A percentile compares a stretch with the other conserved stretches of the same genome.
These are phyloP conservation scores for Salvelinus namaycush DNA, from an alignment of 2,113 vertebrate species.

Conservation along the genomic window DNA sequence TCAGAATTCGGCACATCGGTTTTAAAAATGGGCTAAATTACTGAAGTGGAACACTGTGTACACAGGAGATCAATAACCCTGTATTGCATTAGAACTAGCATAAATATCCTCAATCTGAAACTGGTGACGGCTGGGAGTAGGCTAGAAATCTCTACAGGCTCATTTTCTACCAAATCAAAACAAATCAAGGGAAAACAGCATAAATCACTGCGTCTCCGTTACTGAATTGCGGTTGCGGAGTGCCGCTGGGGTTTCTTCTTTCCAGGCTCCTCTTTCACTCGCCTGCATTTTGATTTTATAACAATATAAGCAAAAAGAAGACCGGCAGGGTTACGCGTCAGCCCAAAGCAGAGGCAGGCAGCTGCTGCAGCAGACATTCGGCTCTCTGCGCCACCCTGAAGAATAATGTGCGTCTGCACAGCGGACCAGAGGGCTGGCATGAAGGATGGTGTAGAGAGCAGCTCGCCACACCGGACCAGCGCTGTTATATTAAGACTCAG, in stretches of 20 bases:
- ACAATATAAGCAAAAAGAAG: constrained; percentile 16
- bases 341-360: constrained; percentile 22
- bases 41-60: constrained; percentile 22
- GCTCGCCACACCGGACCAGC: constrained; percentile 35
- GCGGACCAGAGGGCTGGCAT: constrained; percentile 10
- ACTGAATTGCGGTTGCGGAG: constrained; percentile 24
- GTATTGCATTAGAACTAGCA: constrained; percentile 11
- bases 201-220: constrained; percentile 30
- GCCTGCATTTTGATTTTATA: constrained; percentile 22
- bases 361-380: constrained; percentile 6
- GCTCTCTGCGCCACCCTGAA: constrained; percentile 10
- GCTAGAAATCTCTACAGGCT: constrained; percentile 7
- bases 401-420: constrained; percentile 17
- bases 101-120: constrained; percentile 30
- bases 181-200: constrained; percentile 35
- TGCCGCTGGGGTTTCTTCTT: constrained; percentile 1
- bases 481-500: constrained; percentile 53
- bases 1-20: constrained; percentile 26
- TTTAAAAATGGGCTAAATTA: constrained; percentile 35
- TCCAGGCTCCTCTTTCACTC: constrained; percentile 3
- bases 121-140: not conserved
- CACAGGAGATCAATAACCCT: constrained; percentile 26
- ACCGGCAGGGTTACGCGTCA: not conserved
- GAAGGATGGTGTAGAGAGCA: constrained; percentile 38
- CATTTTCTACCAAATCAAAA: constrained; percentile 37